Percentiles rank a stretch among this genome's conserved stretches.
These are phyloP conservation scores for Gambusia affinis DNA, from an alignment of 2,113 vertebrate genomes.

Conservation along the genomic window DNA sequence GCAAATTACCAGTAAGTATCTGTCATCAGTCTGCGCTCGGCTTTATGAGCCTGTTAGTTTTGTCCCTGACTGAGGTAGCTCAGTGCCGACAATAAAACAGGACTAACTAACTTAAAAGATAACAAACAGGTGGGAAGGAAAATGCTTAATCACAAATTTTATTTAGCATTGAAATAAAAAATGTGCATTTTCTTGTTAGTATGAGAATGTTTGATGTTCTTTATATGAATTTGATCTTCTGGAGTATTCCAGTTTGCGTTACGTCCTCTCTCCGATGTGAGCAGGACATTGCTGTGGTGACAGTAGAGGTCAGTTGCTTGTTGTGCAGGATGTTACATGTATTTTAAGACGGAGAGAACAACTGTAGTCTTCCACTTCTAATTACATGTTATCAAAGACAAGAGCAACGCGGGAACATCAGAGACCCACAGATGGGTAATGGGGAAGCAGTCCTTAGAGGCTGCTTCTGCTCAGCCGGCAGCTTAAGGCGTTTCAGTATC, in stretches of 20 bases:
- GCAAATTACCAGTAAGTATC: background rate
- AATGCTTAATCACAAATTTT: background rate
- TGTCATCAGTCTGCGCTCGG: background rate
- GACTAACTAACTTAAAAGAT: background rate
- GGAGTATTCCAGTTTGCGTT: background rate
- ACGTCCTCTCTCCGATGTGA: background rate
- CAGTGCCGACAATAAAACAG: background rate
- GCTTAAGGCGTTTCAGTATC: conserved; percentile 24
- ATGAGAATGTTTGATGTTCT: background rate
- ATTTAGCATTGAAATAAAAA: background rate
- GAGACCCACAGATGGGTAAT: conserved; percentile 7
- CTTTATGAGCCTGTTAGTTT: background rate
- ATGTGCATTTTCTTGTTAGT: background rate
- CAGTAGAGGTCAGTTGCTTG: background rate
- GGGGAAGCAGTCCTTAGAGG: conserved; percentile 18
- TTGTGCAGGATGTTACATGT: background rate
- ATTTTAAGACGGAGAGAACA: background rate
- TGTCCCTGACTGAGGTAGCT: background rate
- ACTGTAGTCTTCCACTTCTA: conserved; percentile 8
- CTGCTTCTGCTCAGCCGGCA: conserved; percentile 19
- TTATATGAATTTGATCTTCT: background rate
- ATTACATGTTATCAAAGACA: conserved; percentile 24
- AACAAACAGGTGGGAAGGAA: conserved; percentile 5
- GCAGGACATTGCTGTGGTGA: background rate
- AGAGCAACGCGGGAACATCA: background rate